Conservation (phyloP, 2,888 invertebrate species). For the Epistrophe grossulariae region DNA sequence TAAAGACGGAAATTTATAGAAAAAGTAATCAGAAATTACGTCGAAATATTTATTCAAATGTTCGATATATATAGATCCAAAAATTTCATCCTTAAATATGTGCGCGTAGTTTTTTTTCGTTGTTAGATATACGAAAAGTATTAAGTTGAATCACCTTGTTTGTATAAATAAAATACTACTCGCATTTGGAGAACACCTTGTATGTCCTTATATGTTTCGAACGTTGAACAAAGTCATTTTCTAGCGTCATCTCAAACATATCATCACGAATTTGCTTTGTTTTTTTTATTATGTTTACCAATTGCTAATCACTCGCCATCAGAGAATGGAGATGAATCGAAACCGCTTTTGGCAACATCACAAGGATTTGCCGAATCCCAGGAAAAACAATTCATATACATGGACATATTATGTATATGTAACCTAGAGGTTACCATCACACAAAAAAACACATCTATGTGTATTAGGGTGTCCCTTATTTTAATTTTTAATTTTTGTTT, state of each 20-base stretch:
- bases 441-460: not conserved
- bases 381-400: constrained; percentile 11
- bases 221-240: not conserved
- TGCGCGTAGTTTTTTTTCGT: no score
- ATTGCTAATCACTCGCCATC: constrained; percentile 67
- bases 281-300: constrained; percentile 69
- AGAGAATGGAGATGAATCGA: constrained; percentile 61
- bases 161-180: no score
- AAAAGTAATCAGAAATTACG: no score
- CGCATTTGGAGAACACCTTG: constrained; percentile 1
- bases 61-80: no score
- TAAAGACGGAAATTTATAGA: no score
- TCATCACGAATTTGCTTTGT: constrained; percentile 50
- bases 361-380: constrained; percentile 58
- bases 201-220: not conserved
- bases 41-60: no score
- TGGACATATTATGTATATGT: no score
- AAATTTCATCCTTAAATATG: no score
- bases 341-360: constrained; percentile 60
- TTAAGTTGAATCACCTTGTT: no score
- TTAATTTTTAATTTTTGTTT: no score
- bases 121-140: no score
- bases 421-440: not conserved
- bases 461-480: no score
- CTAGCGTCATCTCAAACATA: constrained; percentile 5